phyloP scores from a whole-genome alignment of 2,113 vertebrate genomes.

The Pycnonotus jocosus region DNA sequence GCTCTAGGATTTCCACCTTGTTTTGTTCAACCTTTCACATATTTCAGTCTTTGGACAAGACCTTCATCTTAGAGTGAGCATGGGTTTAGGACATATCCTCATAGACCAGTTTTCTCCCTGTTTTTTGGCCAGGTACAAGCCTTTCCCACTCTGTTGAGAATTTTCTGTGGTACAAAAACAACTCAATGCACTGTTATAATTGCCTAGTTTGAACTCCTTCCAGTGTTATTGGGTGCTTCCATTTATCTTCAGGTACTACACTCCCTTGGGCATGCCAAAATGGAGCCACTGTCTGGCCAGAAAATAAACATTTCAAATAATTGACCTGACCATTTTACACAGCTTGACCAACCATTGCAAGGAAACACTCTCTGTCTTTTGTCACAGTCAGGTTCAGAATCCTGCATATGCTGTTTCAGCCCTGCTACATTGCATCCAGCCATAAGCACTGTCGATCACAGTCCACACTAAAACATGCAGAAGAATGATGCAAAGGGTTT shows the following conservation, averaged over 20 bases:
- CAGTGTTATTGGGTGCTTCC: neutral
- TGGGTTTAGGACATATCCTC: neutral
- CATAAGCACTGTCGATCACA: neutral
- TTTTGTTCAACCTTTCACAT: neutral
- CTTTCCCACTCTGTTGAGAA: neutral
- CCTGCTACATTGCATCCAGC: neutral
- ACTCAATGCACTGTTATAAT: neutral
- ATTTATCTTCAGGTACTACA: neutral
- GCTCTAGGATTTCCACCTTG: neutral
- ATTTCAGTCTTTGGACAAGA: neutral
- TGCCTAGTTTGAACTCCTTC: neutral
- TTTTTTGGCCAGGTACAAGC: neutral
- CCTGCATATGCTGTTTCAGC: neutral
- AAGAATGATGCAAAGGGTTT: neutral
- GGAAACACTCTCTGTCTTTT: neutral
- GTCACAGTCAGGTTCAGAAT: neutral
- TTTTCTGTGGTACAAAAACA: neutral
- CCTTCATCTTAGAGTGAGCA: neutral
- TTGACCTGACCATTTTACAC: neutral
- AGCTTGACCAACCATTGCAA: neutral
- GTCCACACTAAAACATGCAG: neutral
- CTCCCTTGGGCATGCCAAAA: neutral
- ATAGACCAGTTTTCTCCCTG: neutral
- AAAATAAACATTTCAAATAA: neutral
- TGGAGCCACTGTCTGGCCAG: neutral